Conservation (phyloP, 1,140 invertebrate genomes). For the Globodera rostochiensis region DNA sequence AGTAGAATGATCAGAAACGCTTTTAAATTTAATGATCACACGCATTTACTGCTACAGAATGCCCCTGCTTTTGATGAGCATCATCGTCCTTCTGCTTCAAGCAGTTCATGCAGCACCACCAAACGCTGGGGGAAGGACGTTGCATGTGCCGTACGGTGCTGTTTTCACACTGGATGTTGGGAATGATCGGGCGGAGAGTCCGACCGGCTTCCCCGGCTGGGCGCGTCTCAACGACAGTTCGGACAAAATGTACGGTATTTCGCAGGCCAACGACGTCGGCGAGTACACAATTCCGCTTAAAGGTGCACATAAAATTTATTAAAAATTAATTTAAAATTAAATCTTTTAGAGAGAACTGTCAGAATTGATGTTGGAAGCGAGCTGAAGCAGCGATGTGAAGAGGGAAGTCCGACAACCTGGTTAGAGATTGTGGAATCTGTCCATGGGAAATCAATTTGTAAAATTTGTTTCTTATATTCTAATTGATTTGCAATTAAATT, state of each 20-base stretch:
- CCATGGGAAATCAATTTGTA: slow-evolving; percentile 22
- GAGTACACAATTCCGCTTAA: slow-evolving; percentile 11
- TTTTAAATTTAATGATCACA: no score
- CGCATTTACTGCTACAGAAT: no score
- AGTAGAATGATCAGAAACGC: no score
- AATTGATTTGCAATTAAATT: neutral
- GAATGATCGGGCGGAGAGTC: neutral
- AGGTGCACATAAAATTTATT: neutral
- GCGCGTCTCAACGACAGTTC: neutral
- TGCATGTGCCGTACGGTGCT: slow-evolving; percentile 10
- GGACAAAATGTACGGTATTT: slow-evolving; percentile 20
- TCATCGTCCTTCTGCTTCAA: no score
- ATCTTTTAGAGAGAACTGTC: slow-evolving; percentile 2
- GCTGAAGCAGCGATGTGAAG: neutral
- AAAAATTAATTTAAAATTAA: neutral
- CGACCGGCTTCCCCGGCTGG: neutral
- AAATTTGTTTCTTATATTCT: neutral
- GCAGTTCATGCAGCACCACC: no score
- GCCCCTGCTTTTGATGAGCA: no score
- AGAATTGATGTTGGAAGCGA: slow-evolving; percentile 7
- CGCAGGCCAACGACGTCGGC: slow-evolving; percentile 22
- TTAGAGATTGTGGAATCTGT: slow-evolving; percentile 20
- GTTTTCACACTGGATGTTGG: slow-evolving; percentile 8
- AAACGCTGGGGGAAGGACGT: neutral
- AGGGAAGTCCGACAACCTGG: slow-evolving; percentile 5